phyloP scores from a whole-genome alignment of 2,797 vertebrate genomes.

The Mycteria americana region DNA sequence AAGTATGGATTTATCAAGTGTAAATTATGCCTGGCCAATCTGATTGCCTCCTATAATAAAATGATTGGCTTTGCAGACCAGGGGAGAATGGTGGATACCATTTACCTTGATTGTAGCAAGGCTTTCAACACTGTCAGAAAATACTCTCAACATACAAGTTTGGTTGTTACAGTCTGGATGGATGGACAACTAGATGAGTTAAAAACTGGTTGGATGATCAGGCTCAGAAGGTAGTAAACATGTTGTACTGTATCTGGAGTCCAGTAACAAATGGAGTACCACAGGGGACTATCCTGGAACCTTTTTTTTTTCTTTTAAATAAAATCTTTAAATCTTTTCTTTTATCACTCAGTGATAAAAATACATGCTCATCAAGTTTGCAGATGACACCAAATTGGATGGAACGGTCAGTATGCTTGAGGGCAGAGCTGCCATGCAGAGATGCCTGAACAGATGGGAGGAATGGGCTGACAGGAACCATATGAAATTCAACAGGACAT shows the following conservation, averaged over 20 bases:
- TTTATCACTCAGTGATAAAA: background rate
- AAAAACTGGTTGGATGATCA: background rate
- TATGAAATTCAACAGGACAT: constrained; percentile 1
- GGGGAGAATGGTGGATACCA: background rate
- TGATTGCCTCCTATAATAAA: background rate
- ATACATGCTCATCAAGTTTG: background rate
- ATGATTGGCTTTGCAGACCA: background rate
- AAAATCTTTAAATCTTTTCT: too few relatives aligned
- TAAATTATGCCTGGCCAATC: background rate
- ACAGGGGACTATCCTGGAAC: background rate
- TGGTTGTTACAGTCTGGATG: background rate
- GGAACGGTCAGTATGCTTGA: background rate
- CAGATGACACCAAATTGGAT: background rate
- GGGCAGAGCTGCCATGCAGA: background rate
- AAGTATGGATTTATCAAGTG: background rate
- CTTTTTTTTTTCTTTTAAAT: background rate
- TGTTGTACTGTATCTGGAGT: background rate
- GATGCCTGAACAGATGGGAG: background rate
- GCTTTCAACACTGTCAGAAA: background rate
- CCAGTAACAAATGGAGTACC: background rate
- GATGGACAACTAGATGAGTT: background rate
- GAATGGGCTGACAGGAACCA: background rate
- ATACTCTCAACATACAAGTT: background rate
- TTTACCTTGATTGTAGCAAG: background rate
- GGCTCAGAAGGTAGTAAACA: background rate